phyloP scores from a whole-genome alignment of 1,140 invertebrate genomes.

The Batillaria attramentaria region DNA sequence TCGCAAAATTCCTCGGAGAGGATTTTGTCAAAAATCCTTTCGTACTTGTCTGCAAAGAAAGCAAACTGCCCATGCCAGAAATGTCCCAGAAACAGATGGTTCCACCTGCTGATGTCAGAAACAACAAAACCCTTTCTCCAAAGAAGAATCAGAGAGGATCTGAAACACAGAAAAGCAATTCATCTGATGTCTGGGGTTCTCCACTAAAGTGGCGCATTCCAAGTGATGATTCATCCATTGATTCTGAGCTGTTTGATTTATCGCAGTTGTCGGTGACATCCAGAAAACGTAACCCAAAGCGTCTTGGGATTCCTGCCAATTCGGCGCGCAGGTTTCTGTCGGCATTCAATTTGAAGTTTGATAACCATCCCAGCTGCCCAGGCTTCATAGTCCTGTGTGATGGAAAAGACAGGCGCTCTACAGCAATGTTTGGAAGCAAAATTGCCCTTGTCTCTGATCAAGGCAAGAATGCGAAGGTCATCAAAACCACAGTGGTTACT shows the following conservation, averaged over 20 bases:
- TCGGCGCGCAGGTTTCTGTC: slow-evolving; percentile 37
- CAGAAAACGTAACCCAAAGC: slow-evolving; percentile 12
- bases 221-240: neutral
- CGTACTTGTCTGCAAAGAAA: slow-evolving; percentile 19
- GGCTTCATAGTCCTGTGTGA: slow-evolving; percentile 37
- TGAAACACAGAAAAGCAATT: neutral
- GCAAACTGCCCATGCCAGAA: neutral
- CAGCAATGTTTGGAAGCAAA: slow-evolving; percentile 26
- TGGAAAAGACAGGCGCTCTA: slow-evolving; percentile 33
- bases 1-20: neutral
- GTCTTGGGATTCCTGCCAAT: slow-evolving; percentile 24
- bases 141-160: neutral
- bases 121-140: neutral
- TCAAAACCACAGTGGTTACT: slow-evolving; percentile 15
- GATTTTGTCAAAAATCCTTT: slow-evolving; percentile 23
- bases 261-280: neutral
- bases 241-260: neutral
- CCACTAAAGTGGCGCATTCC: slow-evolving; percentile 23
- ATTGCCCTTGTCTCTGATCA: slow-evolving; percentile 2
- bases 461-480: neutral
- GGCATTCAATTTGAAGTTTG: slow-evolving; percentile 24
- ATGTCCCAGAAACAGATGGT: neutral
- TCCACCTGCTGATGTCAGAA: neutral
- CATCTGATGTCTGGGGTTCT: slow-evolving; percentile 25
- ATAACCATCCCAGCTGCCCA: neutral